Evolutionary conservation across 2,888 invertebrate species (phyloP).

Genomic region (Xestoiulus laeticollis): DNA sequence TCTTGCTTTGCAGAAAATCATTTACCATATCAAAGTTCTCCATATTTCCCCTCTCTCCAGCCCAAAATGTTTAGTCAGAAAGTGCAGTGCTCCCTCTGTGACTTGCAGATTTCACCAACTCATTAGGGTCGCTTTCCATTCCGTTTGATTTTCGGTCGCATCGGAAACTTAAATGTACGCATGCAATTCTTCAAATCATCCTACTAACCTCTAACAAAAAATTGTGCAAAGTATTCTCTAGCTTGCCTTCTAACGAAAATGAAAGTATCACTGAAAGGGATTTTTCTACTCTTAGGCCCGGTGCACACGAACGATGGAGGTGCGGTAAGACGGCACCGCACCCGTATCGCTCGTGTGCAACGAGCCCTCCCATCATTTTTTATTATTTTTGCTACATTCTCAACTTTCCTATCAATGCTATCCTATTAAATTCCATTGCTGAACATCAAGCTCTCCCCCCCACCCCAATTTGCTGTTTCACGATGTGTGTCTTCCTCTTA

Average conservation of each 20-base stretch:
- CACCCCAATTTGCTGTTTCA: not conserved
- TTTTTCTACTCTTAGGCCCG: slow-evolving; percentile 43
- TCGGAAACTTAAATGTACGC: not conserved
- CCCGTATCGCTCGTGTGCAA: no score
- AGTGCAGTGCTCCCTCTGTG: slow-evolving; percentile 49
- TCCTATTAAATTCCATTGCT: not conserved
- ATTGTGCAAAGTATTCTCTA: not conserved
- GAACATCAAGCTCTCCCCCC: not conserved
- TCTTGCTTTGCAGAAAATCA: not conserved
- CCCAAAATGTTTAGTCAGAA: not conserved
- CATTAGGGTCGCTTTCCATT: not conserved
- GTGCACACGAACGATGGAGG: not conserved
- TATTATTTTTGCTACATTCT: no score
- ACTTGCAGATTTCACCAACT: slow-evolving; percentile 49
- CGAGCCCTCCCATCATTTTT: not conserved
- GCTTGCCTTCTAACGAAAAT: not conserved
- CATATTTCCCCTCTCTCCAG: not conserved
- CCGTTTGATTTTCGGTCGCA: not conserved
- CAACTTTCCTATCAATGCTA: not conserved
- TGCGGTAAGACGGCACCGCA: no score
- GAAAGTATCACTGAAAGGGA: slow-evolving; percentile 28
- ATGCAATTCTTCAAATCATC: not conserved
- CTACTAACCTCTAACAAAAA: not conserved
- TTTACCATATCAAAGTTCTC: not conserved
- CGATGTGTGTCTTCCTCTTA: not conserved